Percentiles rank a stretch among this genome's conserved stretches.
Conservation (phyloP, 53 echinoderm and acorn worm genomes). For the Hippasteria phrygiana region DNA sequence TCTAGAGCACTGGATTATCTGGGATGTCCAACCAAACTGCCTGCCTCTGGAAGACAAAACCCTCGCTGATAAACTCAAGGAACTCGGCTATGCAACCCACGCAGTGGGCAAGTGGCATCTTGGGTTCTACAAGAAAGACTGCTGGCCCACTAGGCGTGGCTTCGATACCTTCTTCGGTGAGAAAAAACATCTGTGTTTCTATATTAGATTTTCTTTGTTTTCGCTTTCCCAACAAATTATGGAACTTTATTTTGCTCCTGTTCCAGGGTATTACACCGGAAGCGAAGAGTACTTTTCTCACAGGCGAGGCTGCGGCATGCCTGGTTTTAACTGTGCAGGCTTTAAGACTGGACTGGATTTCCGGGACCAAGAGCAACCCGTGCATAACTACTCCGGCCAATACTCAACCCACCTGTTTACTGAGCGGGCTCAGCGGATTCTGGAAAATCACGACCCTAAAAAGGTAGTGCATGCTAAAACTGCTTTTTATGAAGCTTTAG, state of each 20-base stretch:
- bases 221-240: background rate
- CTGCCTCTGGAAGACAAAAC: slow-evolving; percentile 67
- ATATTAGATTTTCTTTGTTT: background rate
- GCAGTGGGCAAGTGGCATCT: slow-evolving; percentile 76
- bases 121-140: slow-evolving; percentile 69
- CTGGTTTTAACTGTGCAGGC: slow-evolving; percentile 34
- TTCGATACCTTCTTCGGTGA: slow-evolving; percentile 73
- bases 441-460: slow-evolving; percentile 73
- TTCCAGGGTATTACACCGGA: slow-evolving; percentile 84
- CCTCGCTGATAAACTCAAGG: slow-evolving; percentile 66
- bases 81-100: slow-evolving; percentile 67
- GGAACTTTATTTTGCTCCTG: too few relatives aligned
- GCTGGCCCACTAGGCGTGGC: slow-evolving; percentile 67
- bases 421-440: slow-evolving; percentile 68
- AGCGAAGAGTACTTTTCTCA: slow-evolving; percentile 83
- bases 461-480: slow-evolving; percentile 57
- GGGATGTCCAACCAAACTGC: slow-evolving; percentile 68
- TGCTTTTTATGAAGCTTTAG: too few relatives aligned
- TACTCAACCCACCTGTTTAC: slow-evolving; percentile 85
- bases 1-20: slow-evolving; percentile 73
- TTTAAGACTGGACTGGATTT: slow-evolving; percentile 70
- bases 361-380: slow-evolving; percentile 65
- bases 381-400: slow-evolving; percentile 23
- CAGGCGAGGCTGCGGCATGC: slow-evolving; percentile 41
- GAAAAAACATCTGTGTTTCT: background rate